A percentile compares a stretch with the other conserved stretches of the same genome.
Conservation (phyloP, 2,888 invertebrate species). For the Spialia ferax region DNA sequence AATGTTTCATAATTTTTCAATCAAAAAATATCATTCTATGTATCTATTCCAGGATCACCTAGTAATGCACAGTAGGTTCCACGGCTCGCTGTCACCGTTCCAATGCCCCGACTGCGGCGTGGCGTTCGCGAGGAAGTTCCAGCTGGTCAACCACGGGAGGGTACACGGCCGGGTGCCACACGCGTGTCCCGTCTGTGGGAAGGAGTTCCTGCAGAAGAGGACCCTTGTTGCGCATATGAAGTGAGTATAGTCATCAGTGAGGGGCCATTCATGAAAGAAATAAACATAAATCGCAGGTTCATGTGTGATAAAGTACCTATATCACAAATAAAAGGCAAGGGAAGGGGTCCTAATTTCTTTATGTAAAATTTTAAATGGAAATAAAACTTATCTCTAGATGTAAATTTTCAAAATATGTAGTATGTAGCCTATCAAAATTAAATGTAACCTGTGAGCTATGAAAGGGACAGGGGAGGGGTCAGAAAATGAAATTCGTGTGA, state of each 20-base stretch:
- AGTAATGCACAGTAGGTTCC: constrained; percentile 96
- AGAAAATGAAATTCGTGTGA: no score
- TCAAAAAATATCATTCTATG: neutral
- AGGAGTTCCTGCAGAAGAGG: constrained; percentile 94
- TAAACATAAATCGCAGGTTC: no score
- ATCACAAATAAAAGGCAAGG: no score
- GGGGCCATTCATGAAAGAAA: no score
- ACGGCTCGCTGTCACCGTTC: constrained; percentile 98
- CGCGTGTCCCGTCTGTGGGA: constrained; percentile 93
- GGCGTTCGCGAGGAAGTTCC: constrained; percentile 94
- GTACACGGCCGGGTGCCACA: constrained; percentile 93
- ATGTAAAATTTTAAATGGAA: no score
- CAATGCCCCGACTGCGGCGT: constrained; percentile 96
- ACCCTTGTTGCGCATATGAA: constrained; percentile 94
- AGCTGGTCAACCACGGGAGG: constrained; percentile 93
- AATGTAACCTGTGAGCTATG: no score
- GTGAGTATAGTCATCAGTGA: constrained; percentile 64
- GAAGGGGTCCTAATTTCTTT: no score
- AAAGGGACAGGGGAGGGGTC: no score
- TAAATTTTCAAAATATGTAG: no score
- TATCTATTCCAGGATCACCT: constrained; percentile 80
- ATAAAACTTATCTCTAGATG: no score
- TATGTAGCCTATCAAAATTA: no score
- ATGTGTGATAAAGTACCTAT: no score
- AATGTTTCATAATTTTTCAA: neutral